Percentiles rank a stretch among this genome's conserved stretches.
phyloP scores from a whole-genome alignment of 2,888 invertebrate species.

The Lasioglossum zephyrum region DNA sequence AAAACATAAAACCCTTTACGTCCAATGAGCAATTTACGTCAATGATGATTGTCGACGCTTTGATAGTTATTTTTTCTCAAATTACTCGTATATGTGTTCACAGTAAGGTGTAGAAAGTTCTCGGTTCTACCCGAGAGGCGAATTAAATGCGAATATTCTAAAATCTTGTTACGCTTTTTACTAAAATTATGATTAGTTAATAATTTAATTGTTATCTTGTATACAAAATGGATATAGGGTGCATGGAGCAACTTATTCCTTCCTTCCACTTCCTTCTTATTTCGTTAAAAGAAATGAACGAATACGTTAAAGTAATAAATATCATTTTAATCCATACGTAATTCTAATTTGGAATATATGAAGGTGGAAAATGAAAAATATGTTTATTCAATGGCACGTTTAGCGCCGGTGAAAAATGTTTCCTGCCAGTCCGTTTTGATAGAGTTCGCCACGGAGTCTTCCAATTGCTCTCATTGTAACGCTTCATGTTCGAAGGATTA shows the following conservation, averaged over 20 bases:
- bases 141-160: neutral
- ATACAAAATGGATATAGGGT: neutral
- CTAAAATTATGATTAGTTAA: neutral
- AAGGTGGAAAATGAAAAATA: neutral
- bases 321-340: neutral
- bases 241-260: neutral
- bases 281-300: too few species aligned
- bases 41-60: neutral
- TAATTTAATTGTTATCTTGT: neutral
- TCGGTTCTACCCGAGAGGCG: neutral
- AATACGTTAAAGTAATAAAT: neutral
- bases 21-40: too few species aligned
- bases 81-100: neutral
- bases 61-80: neutral
- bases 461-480: neutral
- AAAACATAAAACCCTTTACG: neutral
- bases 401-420: neutral
- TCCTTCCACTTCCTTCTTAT: too few species aligned
- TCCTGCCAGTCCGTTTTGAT: neutral
- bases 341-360: neutral
- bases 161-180: neutral
- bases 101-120: neutral
- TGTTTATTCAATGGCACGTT: neutral
- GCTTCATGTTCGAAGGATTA: constrained; percentile 28
- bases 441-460: neutral